phyloP scores from a whole-genome alignment of 2,113 vertebrate species.

The Holacanthus passer region DNA sequence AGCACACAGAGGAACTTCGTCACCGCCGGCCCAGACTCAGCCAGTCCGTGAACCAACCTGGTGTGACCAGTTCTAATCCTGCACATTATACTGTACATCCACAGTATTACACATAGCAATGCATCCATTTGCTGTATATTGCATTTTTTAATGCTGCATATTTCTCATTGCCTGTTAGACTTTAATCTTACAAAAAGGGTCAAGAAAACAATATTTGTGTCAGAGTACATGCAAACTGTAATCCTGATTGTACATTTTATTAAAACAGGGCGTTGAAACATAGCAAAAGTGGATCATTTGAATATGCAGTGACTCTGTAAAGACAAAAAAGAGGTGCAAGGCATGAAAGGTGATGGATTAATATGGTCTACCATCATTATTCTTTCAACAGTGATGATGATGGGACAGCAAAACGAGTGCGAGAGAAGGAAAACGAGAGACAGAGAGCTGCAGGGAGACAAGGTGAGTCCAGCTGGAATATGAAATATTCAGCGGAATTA shows the following conservation, averaged over 20 bases:
- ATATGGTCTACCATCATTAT: not conserved
- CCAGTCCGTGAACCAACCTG: not conserved
- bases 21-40: not conserved
- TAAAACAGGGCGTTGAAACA: not conserved
- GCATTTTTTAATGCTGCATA: not conserved
- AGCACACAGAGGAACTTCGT: not conserved
- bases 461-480: not conserved
- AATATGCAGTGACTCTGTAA: not conserved
- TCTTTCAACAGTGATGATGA: not conserved
- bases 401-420: not conserved
- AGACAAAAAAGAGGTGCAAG: not conserved
- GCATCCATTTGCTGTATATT: not conserved
- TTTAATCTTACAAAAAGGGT: no score
- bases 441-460: not conserved
- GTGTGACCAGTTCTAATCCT: no score
- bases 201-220: no score
- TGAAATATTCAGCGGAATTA: constrained; percentile 31
- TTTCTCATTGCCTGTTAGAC: no score
- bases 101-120: not conserved
- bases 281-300: not conserved
- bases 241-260: not conserved
- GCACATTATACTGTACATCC: no score
- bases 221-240: no score
- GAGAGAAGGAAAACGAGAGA: not conserved
- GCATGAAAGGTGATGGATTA: not conserved